A percentile compares a stretch with the other conserved stretches of the same genome.
These are phyloP conservation scores for Pteria penguin DNA, from an alignment of 2,888 invertebrate species.

Conservation along the genomic window DNA sequence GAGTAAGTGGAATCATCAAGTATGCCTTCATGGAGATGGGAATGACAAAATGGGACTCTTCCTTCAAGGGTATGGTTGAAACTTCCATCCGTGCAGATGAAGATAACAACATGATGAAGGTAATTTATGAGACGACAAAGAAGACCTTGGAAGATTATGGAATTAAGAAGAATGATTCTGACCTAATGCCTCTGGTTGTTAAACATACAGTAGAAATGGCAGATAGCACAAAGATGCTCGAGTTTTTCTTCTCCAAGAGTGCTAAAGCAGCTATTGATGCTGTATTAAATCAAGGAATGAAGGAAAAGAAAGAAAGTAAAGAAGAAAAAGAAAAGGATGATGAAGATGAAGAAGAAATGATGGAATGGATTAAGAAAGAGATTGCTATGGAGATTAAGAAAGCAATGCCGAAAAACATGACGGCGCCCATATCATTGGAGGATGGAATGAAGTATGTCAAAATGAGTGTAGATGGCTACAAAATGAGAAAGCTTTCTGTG, in stretches of 20 bases:
- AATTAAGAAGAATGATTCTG: slow-evolving; percentile 4
- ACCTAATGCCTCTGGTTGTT: slow-evolving; percentile 8
- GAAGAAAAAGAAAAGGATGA: slow-evolving; percentile 17
- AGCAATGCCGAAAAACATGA: slow-evolving; percentile 11
- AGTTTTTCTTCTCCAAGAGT: slow-evolving; percentile 15
- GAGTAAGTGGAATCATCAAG: background rate
- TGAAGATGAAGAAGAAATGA: slow-evolving; percentile 3
- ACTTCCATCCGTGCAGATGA: slow-evolving; percentile 9
- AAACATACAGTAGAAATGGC: slow-evolving; percentile 11
- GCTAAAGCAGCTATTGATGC: slow-evolving; percentile 10
- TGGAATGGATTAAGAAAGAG: slow-evolving; percentile 21
- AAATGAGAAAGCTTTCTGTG: slow-evolving; percentile 18
- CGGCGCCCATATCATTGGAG: background rate
- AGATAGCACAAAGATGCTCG: slow-evolving; percentile 19
- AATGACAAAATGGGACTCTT: background rate
- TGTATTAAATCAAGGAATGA: background rate
- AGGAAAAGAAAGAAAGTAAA: background rate
- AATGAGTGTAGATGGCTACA: background rate
- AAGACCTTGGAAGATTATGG: slow-evolving; percentile 5
- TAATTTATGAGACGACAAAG: background rate
- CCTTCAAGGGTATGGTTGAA: slow-evolving; percentile 1
- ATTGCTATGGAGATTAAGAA: slow-evolving; percentile 6
- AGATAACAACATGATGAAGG: slow-evolving; percentile 5
- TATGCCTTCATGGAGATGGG: slow-evolving; percentile 14
- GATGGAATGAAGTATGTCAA: slow-evolving; percentile 2